Conservation (phyloP, 2,888 invertebrate species). For the Drosophila diplacantha region DNA sequence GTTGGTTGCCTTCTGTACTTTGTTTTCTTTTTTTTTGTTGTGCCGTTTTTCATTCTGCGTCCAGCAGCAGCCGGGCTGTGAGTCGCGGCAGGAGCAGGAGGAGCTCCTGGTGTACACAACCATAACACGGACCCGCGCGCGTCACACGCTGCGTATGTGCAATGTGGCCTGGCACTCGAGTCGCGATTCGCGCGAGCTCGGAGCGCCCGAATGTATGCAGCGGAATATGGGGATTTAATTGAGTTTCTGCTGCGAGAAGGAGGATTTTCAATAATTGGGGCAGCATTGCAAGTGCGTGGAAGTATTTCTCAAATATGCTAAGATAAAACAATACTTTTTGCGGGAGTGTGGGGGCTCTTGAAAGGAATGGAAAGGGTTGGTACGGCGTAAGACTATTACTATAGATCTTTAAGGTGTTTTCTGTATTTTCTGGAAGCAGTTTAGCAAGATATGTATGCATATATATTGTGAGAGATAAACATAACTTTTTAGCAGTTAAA, state of each 20-base stretch:
- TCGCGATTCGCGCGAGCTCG: conserved; percentile 52
- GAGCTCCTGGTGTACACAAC: conserved; percentile 34
- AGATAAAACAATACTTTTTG: not conserved
- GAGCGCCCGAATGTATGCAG: conserved; percentile 53
- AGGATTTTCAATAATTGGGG: conserved; percentile 57
- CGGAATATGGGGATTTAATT: conserved; percentile 58
- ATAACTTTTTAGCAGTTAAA: not conserved
- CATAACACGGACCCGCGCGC: conserved; percentile 41
- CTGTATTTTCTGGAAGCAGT: not conserved
- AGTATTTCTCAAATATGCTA: conserved; percentile 4
- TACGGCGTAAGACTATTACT: too few species aligned
- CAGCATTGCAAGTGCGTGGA: conserved; percentile 35
- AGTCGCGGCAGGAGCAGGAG: conserved; percentile 11
- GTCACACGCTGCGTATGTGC: conserved; percentile 45
- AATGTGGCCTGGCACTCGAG: conserved; percentile 27
- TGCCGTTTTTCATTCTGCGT: conserved; percentile 11
- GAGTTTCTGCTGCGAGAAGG: conserved; percentile 41
- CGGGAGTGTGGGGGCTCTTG: not conserved
- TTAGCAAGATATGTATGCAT: not conserved
- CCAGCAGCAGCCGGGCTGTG: conserved; percentile 16
- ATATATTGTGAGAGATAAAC: not conserved
- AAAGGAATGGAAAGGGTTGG: too few species aligned
- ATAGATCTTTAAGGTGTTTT: not conserved
- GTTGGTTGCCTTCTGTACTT: conserved; percentile 32
- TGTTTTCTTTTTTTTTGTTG: conserved; percentile 13